Evolutionary conservation across 2,888 invertebrate species (phyloP), one percentile per base, ranked within the genome.

Genomic region (Brachyptera risi): DNA sequence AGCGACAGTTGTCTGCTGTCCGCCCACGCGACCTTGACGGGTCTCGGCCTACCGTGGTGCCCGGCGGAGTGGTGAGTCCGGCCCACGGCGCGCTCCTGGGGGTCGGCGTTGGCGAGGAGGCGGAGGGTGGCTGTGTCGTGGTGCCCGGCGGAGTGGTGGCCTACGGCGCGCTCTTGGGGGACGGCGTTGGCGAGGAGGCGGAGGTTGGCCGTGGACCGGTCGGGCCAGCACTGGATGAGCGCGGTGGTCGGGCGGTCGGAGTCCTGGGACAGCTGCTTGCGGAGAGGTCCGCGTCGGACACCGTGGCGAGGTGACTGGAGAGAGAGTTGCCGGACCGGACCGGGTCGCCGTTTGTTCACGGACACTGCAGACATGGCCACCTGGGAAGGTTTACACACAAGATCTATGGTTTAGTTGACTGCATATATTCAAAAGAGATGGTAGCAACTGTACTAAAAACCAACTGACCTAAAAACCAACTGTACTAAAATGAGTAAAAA

Each of bases 251-350:
- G 17, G 5, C 31, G 31, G 19, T 19, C 44, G 19, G 17, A n/a
- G 19, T 56, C 56, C 17, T 37, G 37, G 11, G 56, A 56, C 17
- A 35, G 37, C 17, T 56, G 56, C 19, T 35, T 56, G 5, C 56
- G 26, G n/a, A 56, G 37, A 56, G 9, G 37, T 5, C 44, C 44
- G 17, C 44, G 44, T 5, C 9, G 5, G 11, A 21, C 4, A 2
- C 5, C 19, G 21, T 44, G 44, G 9, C 19, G 44, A 19, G 44
- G 44, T 2, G 44, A 44, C 21, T 44, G 44, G 21, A 44, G 44
- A 4, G 44, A 44, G 19, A 44, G 44, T 19, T 44, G 44, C 11
- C 44, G 44, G 11, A 44, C 5, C 3, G 44, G 44, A 21, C 44
- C 44, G 19, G n/a, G 44, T 4, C 44, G 44, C 3, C 44, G 44